Percentiles rank a stretch among this genome's conserved stretches.
These are phyloP conservation scores for Telmatochromis sp. DNA, from an alignment of 2,113 vertebrate species.

Conservation along the genomic window DNA sequence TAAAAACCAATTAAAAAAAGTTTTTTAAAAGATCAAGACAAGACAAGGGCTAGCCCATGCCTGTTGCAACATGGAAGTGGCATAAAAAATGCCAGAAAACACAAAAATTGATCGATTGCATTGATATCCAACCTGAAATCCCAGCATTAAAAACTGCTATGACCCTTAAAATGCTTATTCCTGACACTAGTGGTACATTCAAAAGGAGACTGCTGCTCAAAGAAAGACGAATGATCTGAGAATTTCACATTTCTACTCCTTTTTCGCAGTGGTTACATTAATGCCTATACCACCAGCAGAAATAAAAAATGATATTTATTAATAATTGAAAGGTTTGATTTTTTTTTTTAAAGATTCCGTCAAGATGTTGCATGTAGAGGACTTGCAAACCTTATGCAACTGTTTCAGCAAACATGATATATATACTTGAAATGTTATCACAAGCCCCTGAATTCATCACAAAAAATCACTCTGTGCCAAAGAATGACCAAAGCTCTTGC, in stretches of 20 bases:
- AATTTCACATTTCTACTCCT: background rate
- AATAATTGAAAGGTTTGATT: background rate
- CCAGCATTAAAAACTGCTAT: background rate
- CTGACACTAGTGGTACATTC: background rate
- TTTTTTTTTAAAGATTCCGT: background rate
- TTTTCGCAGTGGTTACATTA: background rate
- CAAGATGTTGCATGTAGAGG: background rate
- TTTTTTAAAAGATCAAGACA: background rate
- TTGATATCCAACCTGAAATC: background rate
- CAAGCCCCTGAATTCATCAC: background rate
- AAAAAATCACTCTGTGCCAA: background rate
- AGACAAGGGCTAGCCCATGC: background rate
- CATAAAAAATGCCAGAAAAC: background rate
- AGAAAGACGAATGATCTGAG: background rate
- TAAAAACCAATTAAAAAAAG: background rate
- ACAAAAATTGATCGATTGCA: background rate
- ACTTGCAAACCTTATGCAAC: background rate
- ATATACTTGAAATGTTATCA: background rate
- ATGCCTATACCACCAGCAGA: background rate
- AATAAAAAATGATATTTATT: background rate
- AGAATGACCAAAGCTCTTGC: background rate
- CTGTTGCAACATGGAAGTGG: background rate
- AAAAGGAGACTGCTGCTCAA: background rate
- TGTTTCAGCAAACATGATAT: background rate
- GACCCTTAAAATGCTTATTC: background rate